Evolutionary conservation across 2,113 vertebrate species (phyloP).

Genomic region (Rhynchomys soricoides): DNA sequence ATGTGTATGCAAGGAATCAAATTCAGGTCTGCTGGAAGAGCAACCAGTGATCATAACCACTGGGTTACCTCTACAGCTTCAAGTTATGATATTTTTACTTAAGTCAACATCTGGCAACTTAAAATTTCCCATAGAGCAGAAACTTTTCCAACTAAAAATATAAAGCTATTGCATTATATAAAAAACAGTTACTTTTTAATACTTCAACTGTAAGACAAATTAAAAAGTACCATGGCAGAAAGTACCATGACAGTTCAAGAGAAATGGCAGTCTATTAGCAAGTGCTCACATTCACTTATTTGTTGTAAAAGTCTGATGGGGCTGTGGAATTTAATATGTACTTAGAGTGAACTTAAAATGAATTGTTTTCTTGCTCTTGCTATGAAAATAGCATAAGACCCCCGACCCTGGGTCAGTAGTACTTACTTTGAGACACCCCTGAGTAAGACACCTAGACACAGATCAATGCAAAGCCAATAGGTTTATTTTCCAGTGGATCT

Average conservation of each 20-base stretch:
- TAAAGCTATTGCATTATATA: not conserved
- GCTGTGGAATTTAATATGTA: not conserved
- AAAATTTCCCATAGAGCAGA: too few relatives aligned
- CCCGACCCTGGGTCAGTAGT: too few relatives aligned
- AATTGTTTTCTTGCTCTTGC: conserved; percentile 10
- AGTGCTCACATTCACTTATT: not conserved
- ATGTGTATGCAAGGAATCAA: not conserved
- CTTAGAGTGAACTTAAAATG: not conserved
- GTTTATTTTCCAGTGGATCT: too few relatives aligned
- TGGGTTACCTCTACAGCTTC: not conserved
- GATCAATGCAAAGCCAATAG: too few relatives aligned
- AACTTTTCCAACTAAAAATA: not conserved
- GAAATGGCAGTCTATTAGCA: not conserved
- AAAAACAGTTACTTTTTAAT: not conserved
- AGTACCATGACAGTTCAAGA: not conserved
- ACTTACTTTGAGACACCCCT: too few relatives aligned
- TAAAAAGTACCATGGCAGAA: not conserved
- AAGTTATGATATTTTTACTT: not conserved
- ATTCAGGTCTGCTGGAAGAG: not conserved
- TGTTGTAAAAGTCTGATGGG: not conserved
- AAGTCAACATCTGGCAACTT: not conserved
- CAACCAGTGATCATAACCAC: not conserved
- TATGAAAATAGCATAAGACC: too few relatives aligned
- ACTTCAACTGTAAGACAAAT: not conserved
- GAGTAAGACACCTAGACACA: too few relatives aligned